Evolutionary conservation across 1,140 invertebrate genomes (phyloP).

Genomic region (Cydia amplana): DNA sequence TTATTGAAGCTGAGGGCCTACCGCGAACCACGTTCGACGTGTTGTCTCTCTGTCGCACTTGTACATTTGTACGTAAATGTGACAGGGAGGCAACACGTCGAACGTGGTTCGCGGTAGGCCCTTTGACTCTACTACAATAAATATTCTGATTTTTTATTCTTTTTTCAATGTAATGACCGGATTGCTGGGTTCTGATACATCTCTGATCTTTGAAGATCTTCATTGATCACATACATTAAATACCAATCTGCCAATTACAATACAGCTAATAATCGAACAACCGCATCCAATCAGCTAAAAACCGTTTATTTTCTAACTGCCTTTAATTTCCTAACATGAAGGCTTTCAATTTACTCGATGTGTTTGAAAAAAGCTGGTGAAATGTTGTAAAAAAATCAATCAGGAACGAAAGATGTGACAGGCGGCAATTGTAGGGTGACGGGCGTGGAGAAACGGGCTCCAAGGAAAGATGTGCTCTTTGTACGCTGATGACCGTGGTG

Average conservation of each 20-base stretch:
- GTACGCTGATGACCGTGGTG: constrained; percentile 62
- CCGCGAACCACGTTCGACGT: too few species aligned
- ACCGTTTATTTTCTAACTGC: constrained; percentile 25
- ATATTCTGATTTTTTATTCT: too few species aligned
- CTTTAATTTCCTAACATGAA: constrained; percentile 58
- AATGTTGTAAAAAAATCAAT: constrained; percentile 70
- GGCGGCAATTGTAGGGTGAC: constrained; percentile 63
- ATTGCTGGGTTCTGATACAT: too few species aligned
- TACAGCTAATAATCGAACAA: constrained; percentile 21
- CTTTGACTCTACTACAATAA: too few species aligned
- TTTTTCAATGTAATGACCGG: too few species aligned
- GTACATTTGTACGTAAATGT: too few species aligned
- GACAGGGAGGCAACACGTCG: too few species aligned
- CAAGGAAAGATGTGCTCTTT: constrained; percentile 62
- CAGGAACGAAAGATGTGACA: constrained; percentile 70
- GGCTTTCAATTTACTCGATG: constrained; percentile 53
- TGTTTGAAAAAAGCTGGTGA: constrained; percentile 52
- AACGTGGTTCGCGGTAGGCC: too few species aligned
- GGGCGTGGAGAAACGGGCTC: constrained; percentile 64
- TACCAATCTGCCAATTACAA: constrained; percentile 30
- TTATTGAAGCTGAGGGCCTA: too few species aligned
- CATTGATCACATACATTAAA: constrained; percentile 12
- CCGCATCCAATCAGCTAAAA: constrained; percentile 23
- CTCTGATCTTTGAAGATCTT: not conserved
- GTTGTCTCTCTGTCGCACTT: too few species aligned